Conservation (phyloP, 2,113 vertebrate genomes). For the Chlorocebus sabaeus region DNA sequence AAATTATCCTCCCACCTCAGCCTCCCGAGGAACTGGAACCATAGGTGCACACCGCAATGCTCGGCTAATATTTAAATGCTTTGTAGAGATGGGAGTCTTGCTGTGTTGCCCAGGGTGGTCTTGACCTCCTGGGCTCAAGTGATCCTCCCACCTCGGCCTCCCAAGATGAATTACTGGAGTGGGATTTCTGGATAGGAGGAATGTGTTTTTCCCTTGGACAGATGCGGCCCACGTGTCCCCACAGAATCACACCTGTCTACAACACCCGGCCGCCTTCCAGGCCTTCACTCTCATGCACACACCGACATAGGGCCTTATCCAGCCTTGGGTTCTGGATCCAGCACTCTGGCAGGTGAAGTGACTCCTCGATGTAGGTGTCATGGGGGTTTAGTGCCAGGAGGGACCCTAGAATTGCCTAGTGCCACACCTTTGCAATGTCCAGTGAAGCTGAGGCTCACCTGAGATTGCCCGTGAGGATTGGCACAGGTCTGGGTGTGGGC, state of each 20-base stretch:
- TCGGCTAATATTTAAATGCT: not conserved
- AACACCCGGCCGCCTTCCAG: too few species aligned
- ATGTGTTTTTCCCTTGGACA: not conserved
- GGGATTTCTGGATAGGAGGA: not conserved
- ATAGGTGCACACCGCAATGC: too few species aligned
- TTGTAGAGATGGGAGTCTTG: not conserved
- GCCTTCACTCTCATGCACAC: fast-evolving
- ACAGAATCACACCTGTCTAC: too few species aligned
- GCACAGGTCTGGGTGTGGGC: not conserved
- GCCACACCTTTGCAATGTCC: not conserved
- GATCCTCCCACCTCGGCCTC: too few species aligned
- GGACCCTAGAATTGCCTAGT: too few species aligned
- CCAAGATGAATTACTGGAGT: not conserved
- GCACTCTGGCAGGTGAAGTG: not conserved
- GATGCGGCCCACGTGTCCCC: not conserved
- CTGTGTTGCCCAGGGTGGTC: too few species aligned
- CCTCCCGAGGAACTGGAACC: too few species aligned
- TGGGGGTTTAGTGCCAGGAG: not conserved
- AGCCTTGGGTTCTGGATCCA: not conserved
- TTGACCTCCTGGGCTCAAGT: too few species aligned
- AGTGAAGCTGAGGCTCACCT: fast-evolving
- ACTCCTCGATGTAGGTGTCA: not conserved
- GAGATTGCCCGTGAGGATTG: not conserved
- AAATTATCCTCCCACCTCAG: too few species aligned
- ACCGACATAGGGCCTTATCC: not conserved